Percentiles rank a stretch among this genome's conserved stretches.
phyloP scores from a whole-genome alignment of 2,888 invertebrate species.

The Neuroscelio doddi region DNA sequence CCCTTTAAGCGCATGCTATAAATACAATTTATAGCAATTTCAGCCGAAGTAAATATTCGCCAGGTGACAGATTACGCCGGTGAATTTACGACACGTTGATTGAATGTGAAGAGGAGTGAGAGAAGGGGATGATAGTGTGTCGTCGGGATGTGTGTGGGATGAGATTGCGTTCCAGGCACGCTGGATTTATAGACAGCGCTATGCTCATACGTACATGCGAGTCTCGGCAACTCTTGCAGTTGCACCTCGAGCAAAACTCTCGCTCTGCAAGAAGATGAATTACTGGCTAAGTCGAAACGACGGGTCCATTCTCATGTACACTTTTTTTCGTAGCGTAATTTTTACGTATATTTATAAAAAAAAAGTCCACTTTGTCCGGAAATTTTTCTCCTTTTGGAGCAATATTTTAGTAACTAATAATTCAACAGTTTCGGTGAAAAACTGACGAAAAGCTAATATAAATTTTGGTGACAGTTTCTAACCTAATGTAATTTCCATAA shows the following conservation, averaged over 20 bases:
- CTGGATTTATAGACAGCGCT: conserved; percentile 43
- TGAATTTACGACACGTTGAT: conserved; percentile 60
- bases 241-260: conserved; percentile 26
- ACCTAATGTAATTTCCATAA: no score
- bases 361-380: neutral
- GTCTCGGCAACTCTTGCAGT: conserved; percentile 13
- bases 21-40: conserved; percentile 43
- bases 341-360: conserved; percentile 7
- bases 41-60: conserved; percentile 54
- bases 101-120: conserved; percentile 53
- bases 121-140: conserved; percentile 44
- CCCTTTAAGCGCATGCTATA: conserved; percentile 46
- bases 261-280: conserved; percentile 36
- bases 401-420: no score
- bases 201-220: neutral
- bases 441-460: no score
- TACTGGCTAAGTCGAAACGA: conserved; percentile 33
- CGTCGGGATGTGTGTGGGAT: conserved; percentile 44
- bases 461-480: no score
- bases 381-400: no score
- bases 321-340: conserved; percentile 25
- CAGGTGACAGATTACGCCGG: conserved; percentile 57
- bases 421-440: no score
- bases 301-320: conserved; percentile 6
- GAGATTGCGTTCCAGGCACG: conserved; percentile 42